Evolutionary conservation across 2,888 invertebrate genomes (phyloP), one percentile per base, ranked within the genome.

Genomic region (Parascotia fuliginaria): DNA sequence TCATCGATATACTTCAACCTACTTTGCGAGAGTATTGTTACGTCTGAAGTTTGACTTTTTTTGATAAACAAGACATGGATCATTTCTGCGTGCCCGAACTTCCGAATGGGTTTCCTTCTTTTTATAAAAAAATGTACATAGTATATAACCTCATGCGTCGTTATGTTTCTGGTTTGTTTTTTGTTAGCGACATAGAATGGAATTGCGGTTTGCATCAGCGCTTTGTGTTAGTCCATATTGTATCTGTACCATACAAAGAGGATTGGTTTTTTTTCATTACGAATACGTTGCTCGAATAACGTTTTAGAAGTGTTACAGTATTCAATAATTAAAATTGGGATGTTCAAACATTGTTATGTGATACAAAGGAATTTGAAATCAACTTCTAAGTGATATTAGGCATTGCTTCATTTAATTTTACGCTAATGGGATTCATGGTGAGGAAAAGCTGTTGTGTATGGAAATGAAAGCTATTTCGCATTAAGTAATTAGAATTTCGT

Each of bases 1-100:
- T 72, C 73, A 75, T 78, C 75, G 73, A 77, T 73, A 75, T 63
- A 70, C 74, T 71, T 72, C 66, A 77, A 71, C 75, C 75, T 77
- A 78, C 75, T 79, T 79, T 67, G 57, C 48, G 46, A 67, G 63
- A 61, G 65, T 65, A 75, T 73, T 73, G 65, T 75, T 74, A 68
- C 60, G 52, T 48, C 55, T 69, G 70, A 74, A 63, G 59, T 68
- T 70, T 72, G 73, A 62, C 66, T 73, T 75, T 73, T 75, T 72
- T 60, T 48, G 47, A 69, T 71, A 75, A 77, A 78, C 73, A 73
- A 75, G 67, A 70, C 65, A 79, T 74, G 73, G 70, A 77, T 79
- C 66, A 79, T 74, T 70, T 73, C 67, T 51, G 65, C 55, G 49
- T 54, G 44, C 44, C 51, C 55, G 47, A 39, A 48, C 48, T 47